Conservation (phyloP, 2,113 vertebrate species). For the Osmerus mordax region DNA sequence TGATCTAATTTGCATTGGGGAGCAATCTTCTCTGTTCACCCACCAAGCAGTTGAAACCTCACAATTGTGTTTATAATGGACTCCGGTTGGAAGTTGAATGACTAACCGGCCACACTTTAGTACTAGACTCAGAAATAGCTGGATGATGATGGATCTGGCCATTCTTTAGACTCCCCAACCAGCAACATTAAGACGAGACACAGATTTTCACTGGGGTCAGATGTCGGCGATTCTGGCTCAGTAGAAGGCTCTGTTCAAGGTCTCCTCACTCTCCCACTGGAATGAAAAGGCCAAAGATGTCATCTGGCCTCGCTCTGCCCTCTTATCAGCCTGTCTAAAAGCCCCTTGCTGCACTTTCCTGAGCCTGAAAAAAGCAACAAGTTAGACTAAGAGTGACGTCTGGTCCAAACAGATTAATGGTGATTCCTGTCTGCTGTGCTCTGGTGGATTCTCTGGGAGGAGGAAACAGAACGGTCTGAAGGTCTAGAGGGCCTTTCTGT, state of each 20-base stretch:
- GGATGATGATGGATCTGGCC: slow-evolving; percentile 34
- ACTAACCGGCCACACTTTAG: slow-evolving; percentile 31
- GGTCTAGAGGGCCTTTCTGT: slow-evolving; percentile 25
- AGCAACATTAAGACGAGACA: slow-evolving; percentile 18
- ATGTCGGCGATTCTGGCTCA: slow-evolving; percentile 33
- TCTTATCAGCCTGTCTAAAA: slow-evolving; percentile 18
- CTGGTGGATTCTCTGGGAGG: slow-evolving; percentile 27
- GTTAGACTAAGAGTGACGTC: slow-evolving; percentile 45
- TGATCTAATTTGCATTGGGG: slow-evolving; percentile 53
- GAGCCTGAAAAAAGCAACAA: slow-evolving; percentile 11
- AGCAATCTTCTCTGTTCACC: slow-evolving; percentile 58
- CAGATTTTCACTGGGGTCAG: neutral
- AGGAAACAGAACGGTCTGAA: slow-evolving; percentile 39
- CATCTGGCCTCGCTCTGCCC: slow-evolving; percentile 24
- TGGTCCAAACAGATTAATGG: slow-evolving; percentile 53
- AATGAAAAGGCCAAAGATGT: slow-evolving; percentile 36
- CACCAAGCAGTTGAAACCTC: slow-evolving; percentile 46
- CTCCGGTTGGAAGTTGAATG: slow-evolving; percentile 48
- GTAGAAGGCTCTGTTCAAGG: slow-evolving; percentile 24
- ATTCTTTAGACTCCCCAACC: slow-evolving; percentile 36
- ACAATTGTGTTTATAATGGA: slow-evolving; percentile 22
- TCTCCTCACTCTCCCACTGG: slow-evolving; percentile 8
- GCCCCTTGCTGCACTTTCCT: slow-evolving; percentile 24
- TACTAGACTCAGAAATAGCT: slow-evolving; percentile 57
- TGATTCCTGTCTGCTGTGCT: slow-evolving; percentile 23